Base-by-base conservation (phyloP, 2,888 invertebrate genomes). In the Lasius fuliginosus region DNA sequence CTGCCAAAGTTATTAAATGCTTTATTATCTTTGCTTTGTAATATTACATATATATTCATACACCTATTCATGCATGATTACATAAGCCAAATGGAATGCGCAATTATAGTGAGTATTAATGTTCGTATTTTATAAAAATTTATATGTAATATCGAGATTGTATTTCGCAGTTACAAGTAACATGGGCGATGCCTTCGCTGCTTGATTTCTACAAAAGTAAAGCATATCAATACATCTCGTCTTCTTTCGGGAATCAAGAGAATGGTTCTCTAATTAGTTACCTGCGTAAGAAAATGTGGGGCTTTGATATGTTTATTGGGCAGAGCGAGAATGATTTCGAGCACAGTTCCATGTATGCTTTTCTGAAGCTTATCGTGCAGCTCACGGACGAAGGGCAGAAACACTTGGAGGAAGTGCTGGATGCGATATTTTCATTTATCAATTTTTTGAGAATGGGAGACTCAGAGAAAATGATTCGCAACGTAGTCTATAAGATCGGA, bases 201-300 rank as follows among this genome's bases (percentile, higher is more conserved):
- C 95, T 96, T 42, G 95, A 96, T 85, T 95, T 97, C 85, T 98
- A 98, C 94, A 96, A 96, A 94, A 96, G 96, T 27, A 98, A 98
- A 93, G 98, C 98, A 0, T 96, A 97, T 86, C 96, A 97, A 89
- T 98, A 98, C 92, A 95, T 99, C 6, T 97, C 97, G 0, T 23
- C 23, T 23, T 23, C 23, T 23, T 23, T 99, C 5, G 98, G 98
- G 0, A 97, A 98, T 94, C 98, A 99, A 94, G 98, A 98, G 1
- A 96, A 97, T 91, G 98, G 98, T 82, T 98, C 98, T 89, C 95
- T 98, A 23, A 96, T 98, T 2, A 97, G 97, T 0, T 98, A 97
- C 93, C 95, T 98, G 36, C 96, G 97, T 83, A 97, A 97, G 91
- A 97, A 97, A 93, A 96, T 98, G 46, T 98, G 98, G 98, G 97